phyloP scores from a whole-genome alignment of 1,140 invertebrate genomes.

The Lerema accius region DNA sequence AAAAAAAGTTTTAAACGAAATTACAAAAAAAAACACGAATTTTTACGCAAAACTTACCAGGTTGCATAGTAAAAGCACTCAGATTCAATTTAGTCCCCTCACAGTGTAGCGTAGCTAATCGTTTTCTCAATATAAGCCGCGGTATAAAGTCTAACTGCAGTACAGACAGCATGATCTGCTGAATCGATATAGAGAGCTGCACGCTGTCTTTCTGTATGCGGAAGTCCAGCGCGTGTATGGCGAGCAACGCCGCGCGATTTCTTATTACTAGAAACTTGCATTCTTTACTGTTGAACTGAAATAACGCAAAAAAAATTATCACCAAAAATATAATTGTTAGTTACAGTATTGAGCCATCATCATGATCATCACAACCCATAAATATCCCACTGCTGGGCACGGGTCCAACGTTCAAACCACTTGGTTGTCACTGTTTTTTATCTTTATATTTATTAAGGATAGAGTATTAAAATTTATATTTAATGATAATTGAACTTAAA shows the following conservation, averaged over 20 bases:
- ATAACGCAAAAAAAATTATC: too few species aligned
- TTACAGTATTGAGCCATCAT: too few species aligned
- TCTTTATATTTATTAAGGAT: too few species aligned
- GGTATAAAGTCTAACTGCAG: constrained; percentile 56
- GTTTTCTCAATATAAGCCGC: constrained; percentile 41
- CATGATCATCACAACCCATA: too few species aligned
- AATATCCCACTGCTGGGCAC: background rate
- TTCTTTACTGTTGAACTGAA: constrained; percentile 47
- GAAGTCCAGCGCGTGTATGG: constrained; percentile 55
- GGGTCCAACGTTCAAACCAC: too few species aligned
- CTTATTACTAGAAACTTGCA: constrained; percentile 63
- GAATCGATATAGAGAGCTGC: constrained; percentile 47
- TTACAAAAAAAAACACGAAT: too few species aligned
- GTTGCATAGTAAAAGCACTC: constrained; percentile 52
- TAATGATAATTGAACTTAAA: too few species aligned
- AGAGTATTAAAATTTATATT: too few species aligned
- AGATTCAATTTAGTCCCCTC: constrained; percentile 45
- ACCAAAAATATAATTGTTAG: too few species aligned
- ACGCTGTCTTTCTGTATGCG: constrained; percentile 46
- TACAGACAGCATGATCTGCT: constrained; percentile 27
- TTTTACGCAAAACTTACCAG: constrained; percentile 52
- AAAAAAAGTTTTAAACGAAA: too few species aligned
- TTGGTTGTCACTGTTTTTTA: too few species aligned
- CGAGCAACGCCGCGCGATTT: constrained; percentile 42
- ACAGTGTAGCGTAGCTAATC: constrained; percentile 35